phyloP scores from a whole-genome alignment of 1,140 invertebrate genomes.

The Teleopsis dalmanni region DNA sequence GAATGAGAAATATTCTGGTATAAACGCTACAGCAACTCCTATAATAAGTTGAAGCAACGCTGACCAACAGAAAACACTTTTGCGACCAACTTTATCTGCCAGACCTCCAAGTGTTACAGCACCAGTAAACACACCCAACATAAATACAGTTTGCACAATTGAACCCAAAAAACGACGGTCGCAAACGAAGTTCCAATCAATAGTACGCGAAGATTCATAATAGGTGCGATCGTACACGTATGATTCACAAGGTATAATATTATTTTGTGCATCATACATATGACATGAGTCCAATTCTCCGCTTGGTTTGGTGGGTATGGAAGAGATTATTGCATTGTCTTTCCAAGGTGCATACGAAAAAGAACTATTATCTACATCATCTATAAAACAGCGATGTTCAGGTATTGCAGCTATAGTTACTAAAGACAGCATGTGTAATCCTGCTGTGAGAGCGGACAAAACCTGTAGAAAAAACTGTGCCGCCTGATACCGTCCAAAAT shows the following conservation, averaged over 20 bases:
- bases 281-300: slow-evolving; percentile 52
- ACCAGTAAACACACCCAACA: slow-evolving; percentile 84
- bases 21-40: slow-evolving; percentile 64
- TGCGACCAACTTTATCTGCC: slow-evolving; percentile 80
- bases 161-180: slow-evolving; percentile 71
- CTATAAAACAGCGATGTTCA: slow-evolving; percentile 61
- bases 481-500: slow-evolving; percentile 71
- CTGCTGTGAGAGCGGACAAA: slow-evolving; percentile 65
- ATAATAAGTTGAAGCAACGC: slow-evolving; percentile 62
- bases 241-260: slow-evolving; percentile 49
- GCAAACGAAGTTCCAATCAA: slow-evolving; percentile 83
- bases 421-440: slow-evolving; percentile 70
- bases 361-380: slow-evolving; percentile 50
- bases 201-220: slow-evolving; percentile 60
- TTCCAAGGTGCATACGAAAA: slow-evolving; percentile 47
- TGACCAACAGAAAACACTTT: slow-evolving; percentile 70
- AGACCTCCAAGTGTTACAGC: slow-evolving; percentile 75
- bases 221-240: slow-evolving; percentile 67
- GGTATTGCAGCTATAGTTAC: slow-evolving; percentile 71
- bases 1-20: slow-evolving; percentile 67
- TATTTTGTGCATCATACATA: slow-evolving; percentile 47
- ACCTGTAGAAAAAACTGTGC: slow-evolving; percentile 67
- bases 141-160: slow-evolving; percentile 70
- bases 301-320: slow-evolving; percentile 47
- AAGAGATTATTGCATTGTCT: slow-evolving; percentile 45